These are phyloP conservation scores for Florisuga fusca DNA, from an alignment of 2,797 vertebrate genomes.

Conservation along the genomic window DNA sequence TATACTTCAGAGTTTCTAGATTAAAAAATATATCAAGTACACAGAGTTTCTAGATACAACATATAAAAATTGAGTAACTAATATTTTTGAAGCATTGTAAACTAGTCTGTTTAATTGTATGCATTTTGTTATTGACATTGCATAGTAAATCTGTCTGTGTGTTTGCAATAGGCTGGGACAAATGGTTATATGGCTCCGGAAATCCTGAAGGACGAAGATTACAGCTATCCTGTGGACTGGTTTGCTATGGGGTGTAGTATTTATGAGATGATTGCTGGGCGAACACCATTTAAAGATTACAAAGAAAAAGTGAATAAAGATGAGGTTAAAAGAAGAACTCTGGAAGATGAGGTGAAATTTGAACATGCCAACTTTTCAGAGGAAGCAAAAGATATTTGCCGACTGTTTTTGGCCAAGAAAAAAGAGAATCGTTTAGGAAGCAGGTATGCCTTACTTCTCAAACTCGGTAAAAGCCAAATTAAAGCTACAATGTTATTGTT, in stretches of 20 bases:
- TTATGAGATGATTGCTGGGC: conserved; percentile 94
- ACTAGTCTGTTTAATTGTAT: background rate
- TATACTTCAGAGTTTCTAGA: background rate
- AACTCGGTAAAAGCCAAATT: background rate
- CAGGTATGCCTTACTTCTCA: conserved; percentile 80
- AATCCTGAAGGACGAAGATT: conserved; percentile 87
- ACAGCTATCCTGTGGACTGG: conserved; percentile 94
- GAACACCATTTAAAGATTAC: conserved; percentile 92
- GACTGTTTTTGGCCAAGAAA: conserved; percentile 90
- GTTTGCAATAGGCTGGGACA: conserved; percentile 88
- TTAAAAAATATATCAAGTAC: background rate
- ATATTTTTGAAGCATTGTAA: background rate
- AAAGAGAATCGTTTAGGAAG: conserved; percentile 88
- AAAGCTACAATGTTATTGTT: background rate
- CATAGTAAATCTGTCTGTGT: conserved; percentile 22
- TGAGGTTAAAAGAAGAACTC: conserved; percentile 90
- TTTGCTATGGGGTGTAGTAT: conserved; percentile 95
- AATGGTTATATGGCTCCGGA: conserved; percentile 96
- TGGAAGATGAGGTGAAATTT: conserved; percentile 88
- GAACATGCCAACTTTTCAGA: conserved; percentile 89
- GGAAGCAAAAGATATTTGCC: conserved; percentile 86
- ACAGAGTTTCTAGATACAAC: background rate
- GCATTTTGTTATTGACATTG: background rate
- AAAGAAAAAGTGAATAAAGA: conserved; percentile 93
- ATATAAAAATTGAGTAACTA: background rate